Base-by-base conservation (phyloP, 2,113 vertebrate species). In the Solea solea region DNA sequence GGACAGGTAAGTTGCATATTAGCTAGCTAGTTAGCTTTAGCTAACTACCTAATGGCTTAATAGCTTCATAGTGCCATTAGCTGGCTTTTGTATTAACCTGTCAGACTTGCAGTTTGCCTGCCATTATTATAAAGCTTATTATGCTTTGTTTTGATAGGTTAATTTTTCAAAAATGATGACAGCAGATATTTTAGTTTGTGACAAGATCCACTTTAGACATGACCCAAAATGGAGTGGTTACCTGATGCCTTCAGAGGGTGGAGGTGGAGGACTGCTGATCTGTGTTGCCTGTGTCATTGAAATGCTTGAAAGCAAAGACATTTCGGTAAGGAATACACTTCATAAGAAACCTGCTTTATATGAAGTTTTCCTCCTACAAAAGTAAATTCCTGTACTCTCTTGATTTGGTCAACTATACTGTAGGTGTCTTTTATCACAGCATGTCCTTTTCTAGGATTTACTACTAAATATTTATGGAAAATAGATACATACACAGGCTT, bases 241-340 rank as follows among this genome's bases (percentile, higher is more conserved):
- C 0, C 70, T 90, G 34, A 79, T 65, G 21, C 52, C 83, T 0
- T 64, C 72, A 0, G 81, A 69, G 14, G 84, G 85, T 0, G 64
- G 71, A 42, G 84, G 85, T 0, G 64, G 71, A 42, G 76, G 76
- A 65, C 11, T 65, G 12, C 85, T 83, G 25, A 71, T 96, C 13
- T 98, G 97, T 72, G 76, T 96, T 66, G 94, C 95, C 40, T 98
- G 97, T 64, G 86, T 92, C 0, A 66, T 95, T 27, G 95, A 97
- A 81, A 94, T 95, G 74, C 86, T 96, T 34, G 85, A 93, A 0
- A 92, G 92, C 8, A 59, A 76, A 1, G 72, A 92, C 0, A 71
- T 93, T 21, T 91, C 96, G 88, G 97, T 98, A 87, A 88, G 39
- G 5, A 2, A 3, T 3, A 28, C 8, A 13, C 5, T 34, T 0